Evolutionary conservation across 2,888 invertebrate genomes (phyloP).

Genomic region (Autographa gamma): DNA sequence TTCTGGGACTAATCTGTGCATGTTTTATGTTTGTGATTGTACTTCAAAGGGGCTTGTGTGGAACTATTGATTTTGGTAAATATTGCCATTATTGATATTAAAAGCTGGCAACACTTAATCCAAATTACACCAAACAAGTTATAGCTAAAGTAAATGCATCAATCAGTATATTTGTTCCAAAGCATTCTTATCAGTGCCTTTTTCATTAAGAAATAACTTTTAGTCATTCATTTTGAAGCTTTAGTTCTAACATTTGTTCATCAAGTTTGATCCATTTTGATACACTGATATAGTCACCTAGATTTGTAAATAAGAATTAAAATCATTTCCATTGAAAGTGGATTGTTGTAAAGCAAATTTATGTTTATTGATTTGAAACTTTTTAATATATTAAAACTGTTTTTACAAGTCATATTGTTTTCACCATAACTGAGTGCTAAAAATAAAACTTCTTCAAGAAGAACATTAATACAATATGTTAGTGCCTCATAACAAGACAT

Average conservation of each 20-base stretch:
- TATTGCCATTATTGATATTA: constrained; percentile 1
- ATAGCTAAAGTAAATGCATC: constrained; percentile 5
- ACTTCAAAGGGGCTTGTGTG: constrained; percentile 35
- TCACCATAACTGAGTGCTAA: not conserved
- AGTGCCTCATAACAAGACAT: not conserved
- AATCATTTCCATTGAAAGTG: constrained; percentile 13
- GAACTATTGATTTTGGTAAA: not conserved
- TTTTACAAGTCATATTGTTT: not conserved
- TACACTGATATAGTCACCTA: constrained; percentile 11
- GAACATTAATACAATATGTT: not conserved
- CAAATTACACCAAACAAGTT: constrained; percentile 5
- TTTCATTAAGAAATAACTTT: constrained; percentile 14
- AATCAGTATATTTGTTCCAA: constrained; percentile 10
- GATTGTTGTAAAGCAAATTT: not conserved
- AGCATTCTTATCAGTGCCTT: constrained; percentile 32
- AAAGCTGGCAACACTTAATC: not conserved
- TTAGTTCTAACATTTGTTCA: constrained; percentile 52
- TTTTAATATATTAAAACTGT: not conserved
- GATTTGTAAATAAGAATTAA: not conserved
- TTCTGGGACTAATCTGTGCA: constrained; percentile 61
- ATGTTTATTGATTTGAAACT: not conserved
- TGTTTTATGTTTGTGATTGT: constrained; percentile 61
- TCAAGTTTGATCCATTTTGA: constrained; percentile 76
- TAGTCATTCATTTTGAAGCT: constrained; percentile 26
- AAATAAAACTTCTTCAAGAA: not conserved